Percentiles rank a stretch among this genome's conserved stretches.
These are phyloP conservation scores for Tyrannus savana DNA, from an alignment of 2,113 vertebrate species.

Conservation along the genomic window DNA sequence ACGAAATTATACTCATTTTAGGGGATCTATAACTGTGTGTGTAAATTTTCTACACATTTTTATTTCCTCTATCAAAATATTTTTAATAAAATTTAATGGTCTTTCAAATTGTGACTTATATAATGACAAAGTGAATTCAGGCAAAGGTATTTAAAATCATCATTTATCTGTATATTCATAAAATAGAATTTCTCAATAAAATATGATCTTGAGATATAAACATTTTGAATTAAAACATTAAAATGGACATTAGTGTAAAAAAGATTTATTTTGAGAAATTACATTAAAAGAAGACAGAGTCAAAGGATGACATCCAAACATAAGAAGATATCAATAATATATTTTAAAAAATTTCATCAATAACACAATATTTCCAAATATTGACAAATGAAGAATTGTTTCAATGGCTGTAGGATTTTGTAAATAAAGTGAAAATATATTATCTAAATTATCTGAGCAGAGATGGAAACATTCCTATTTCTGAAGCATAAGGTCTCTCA, in stretches of 20 bases:
- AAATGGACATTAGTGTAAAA: background rate
- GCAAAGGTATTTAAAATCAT: background rate
- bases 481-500: background rate
- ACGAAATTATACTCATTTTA: background rate
- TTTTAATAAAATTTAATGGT: background rate
- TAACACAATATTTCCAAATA: background rate
- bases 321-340: background rate
- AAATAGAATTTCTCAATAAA: background rate
- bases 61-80: background rate
- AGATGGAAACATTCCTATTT: background rate
- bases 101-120: background rate
- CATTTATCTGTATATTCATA: background rate
- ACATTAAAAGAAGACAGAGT: background rate
- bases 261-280: background rate
- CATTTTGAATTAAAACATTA: background rate
- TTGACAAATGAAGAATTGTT: background rate
- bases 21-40: background rate
- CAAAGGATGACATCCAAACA: background rate
- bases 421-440: background rate
- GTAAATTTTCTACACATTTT: background rate
- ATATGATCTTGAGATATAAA: background rate
- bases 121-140: background rate
- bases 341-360: background rate
- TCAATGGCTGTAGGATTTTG: background rate
- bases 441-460: background rate